Percentiles rank a stretch among this genome's conserved stretches.
These are phyloP conservation scores for Helicoverpa zea DNA, from an alignment of 1,140 invertebrate species.

Conservation along the genomic window DNA sequence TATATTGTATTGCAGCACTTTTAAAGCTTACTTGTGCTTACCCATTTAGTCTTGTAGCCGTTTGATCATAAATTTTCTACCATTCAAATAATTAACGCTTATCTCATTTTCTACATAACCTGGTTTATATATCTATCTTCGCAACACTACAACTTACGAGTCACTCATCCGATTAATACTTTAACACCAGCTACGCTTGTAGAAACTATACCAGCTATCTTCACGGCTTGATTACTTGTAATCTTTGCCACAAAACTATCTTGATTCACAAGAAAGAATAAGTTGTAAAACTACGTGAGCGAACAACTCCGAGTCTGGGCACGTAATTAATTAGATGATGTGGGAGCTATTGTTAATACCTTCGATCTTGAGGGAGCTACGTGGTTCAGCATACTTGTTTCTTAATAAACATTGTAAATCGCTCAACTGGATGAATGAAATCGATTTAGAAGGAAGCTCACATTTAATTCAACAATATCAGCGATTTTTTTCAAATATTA, in stretches of 20 bases:
- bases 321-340: slow-evolving; percentile 55
- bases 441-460: background rate
- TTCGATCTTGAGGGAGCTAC: slow-evolving; percentile 37
- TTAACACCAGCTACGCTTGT: background rate
- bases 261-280: slow-evolving; percentile 1
- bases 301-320: slow-evolving; percentile 34
- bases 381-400: background rate
- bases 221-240: background rate
- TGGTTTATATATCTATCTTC: no score
- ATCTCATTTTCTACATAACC: background rate
- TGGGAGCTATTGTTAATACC: slow-evolving; percentile 43
- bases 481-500: no score
- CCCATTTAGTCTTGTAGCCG: no score
- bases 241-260: slow-evolving; percentile 5
- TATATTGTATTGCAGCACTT: no score
- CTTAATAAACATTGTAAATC: slow-evolving; percentile 8
- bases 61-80: no score
- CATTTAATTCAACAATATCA: background rate
- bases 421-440: slow-evolving; percentile 10
- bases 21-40: no score
- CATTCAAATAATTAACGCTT: background rate
- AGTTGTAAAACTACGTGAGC: slow-evolving; percentile 31
- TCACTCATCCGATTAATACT: background rate
- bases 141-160: no score
- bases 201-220: background rate